Conservation (phyloP, 1,140 invertebrate genomes). For the Eurosta solidaginis region DNA sequence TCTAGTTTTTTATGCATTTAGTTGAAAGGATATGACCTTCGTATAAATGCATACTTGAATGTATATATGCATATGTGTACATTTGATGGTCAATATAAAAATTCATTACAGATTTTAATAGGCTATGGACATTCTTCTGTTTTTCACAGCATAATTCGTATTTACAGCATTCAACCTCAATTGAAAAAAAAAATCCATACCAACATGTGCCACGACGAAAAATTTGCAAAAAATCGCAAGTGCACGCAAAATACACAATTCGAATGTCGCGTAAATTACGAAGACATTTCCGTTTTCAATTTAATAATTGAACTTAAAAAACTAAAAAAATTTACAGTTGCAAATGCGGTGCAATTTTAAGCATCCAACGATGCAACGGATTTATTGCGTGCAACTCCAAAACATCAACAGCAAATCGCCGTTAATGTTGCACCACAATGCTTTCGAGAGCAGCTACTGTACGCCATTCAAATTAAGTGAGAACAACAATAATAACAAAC, state of each 20-base stretch:
- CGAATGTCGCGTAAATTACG: background rate
- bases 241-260: background rate
- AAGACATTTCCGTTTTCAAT: background rate
- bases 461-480: background rate
- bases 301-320: background rate
- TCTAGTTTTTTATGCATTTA: too few species aligned
- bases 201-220: too few species aligned
- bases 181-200: too few species aligned
- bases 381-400: conserved; percentile 15
- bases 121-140: too few species aligned
- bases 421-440: background rate
- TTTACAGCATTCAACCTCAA: too few species aligned
- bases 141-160: too few species aligned
- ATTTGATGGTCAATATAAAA: too few species aligned
- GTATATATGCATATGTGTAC: too few species aligned
- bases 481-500: background rate
- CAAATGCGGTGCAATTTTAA: background rate
- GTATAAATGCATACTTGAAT: too few species aligned
- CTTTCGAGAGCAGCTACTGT: background rate
- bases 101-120: too few species aligned
- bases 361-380: background rate
- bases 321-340: background rate
- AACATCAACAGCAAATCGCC: background rate
- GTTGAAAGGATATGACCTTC: too few species aligned
- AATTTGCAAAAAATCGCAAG: background rate